phyloP scores from a whole-genome alignment of 2,113 vertebrate species.

The Trematomus loennbergii region DNA sequence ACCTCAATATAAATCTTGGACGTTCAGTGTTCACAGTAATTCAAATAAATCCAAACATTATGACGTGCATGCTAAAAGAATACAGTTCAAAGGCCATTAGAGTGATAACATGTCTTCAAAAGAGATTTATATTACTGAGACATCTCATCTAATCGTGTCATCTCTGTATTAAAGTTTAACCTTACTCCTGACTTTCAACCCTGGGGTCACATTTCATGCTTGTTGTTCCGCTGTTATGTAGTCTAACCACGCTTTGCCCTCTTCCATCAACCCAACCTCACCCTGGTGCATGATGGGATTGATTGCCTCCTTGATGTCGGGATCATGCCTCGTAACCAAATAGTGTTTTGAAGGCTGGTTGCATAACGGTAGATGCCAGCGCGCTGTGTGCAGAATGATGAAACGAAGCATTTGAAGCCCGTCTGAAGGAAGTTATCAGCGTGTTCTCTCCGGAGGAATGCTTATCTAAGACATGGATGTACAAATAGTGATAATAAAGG shows the following conservation, averaged over 20 bases:
- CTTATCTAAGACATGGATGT: constrained; percentile 46
- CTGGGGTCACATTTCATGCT: constrained; percentile 35
- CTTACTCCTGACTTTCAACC: constrained; percentile 18
- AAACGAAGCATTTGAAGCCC: constrained; percentile 57
- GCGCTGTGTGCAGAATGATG: constrained; percentile 37
- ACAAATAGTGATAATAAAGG: constrained; percentile 25
- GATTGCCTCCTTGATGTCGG: constrained; percentile 55
- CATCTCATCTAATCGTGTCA: background rate
- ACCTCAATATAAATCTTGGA: background rate
- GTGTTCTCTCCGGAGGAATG: constrained; percentile 36
- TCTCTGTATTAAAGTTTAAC: background rate
- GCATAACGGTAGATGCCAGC: constrained; percentile 41
- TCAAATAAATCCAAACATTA: background rate
- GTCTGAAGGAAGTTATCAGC: constrained; percentile 38
- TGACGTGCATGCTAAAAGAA: background rate
- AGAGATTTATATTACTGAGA: constrained; percentile 11
- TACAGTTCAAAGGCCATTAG: background rate
- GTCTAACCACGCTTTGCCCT: constrained; percentile 33
- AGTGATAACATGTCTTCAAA: background rate
- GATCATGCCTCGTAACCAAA: constrained; percentile 54
- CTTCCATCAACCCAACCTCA: constrained; percentile 12
- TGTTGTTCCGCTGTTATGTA: constrained; percentile 32
- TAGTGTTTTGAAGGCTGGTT: constrained; percentile 51
- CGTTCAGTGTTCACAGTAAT: background rate
- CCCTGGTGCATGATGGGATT: constrained; percentile 62